Evolutionary conservation across 2,797 vertebrate species (phyloP).

Genomic region (Lutjanus argentimaculatus): DNA sequence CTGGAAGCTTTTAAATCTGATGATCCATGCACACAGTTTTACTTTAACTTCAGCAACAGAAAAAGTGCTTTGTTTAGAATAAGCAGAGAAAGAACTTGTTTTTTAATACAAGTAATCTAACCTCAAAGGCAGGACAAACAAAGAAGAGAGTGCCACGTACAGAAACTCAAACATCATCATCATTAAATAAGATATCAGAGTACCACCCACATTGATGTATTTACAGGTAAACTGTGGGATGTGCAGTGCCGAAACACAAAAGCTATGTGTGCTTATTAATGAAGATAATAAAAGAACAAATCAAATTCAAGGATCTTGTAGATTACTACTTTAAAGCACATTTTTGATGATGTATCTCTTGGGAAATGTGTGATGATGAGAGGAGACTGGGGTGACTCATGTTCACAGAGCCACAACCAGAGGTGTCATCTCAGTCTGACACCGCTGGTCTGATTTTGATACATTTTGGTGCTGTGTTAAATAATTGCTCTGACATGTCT

Average conservation of each 20-base stretch:
- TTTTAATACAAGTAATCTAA: constrained; percentile 27
- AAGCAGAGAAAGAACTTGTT: not conserved
- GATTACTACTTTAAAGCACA: not conserved
- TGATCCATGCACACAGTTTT: not conserved
- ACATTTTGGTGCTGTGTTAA: not conserved
- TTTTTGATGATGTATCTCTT: not conserved
- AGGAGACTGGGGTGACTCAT: not conserved
- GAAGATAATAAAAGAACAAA: not conserved
- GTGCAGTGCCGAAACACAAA: not conserved
- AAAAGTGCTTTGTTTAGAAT: not conserved
- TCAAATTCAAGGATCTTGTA: constrained; percentile 1
- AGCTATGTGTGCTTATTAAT: not conserved
- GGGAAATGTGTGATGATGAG: not conserved
- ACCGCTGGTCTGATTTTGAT: not conserved
- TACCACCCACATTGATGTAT: constrained; percentile 29
- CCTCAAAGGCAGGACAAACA: constrained; percentile 6
- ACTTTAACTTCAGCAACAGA: not conserved
- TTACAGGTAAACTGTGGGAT: constrained; percentile 35
- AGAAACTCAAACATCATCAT: constrained; percentile 35
- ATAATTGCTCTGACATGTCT: not conserved
- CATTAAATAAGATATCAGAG: constrained; percentile 22
- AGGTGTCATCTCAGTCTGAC: constrained; percentile 8
- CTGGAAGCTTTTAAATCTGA: constrained; percentile 2
- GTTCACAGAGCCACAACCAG: not conserved
- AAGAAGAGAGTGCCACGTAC: constrained; percentile 45